A percentile compares a stretch with the other conserved stretches of the same genome.
Evolutionary conservation across 1,140 invertebrate species (phyloP).

Genomic region (Drosophila santomea): DNA sequence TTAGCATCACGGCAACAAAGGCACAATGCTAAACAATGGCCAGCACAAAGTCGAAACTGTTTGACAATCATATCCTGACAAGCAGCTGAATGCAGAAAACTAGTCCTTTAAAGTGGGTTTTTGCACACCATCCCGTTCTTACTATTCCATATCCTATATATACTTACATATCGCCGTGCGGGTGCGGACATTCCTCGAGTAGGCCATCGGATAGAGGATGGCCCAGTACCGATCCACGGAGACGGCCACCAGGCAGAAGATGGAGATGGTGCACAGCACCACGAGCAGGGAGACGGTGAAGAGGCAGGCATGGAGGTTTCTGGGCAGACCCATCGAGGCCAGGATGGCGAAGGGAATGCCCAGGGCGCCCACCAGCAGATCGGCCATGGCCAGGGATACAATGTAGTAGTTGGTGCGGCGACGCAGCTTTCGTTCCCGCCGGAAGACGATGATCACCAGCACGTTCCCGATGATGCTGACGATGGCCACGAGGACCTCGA

Average conservation of each 20-base stretch:
- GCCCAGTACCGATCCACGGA: constrained; percentile 97
- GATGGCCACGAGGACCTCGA: constrained; percentile 92
- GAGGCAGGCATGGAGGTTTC: constrained; percentile 91
- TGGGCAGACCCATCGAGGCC: constrained; percentile 89
- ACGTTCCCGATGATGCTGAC: constrained; percentile 93
- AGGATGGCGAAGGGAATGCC: constrained; percentile 95
- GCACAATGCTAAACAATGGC: constrained; percentile 19
- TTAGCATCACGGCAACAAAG: constrained; percentile 45
- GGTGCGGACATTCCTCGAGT: constrained; percentile 93
- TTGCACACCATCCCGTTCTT: too few relatives aligned
- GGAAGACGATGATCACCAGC: constrained; percentile 93
- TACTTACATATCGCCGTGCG: constrained; percentile 93
- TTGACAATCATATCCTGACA: constrained; percentile 32
- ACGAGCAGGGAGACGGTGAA: constrained; percentile 95
- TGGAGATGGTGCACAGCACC: constrained; percentile 95
- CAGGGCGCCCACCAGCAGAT: constrained; percentile 91
- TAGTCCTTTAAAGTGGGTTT: neutral
- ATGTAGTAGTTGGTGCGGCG: constrained; percentile 96
- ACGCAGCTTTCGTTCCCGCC: constrained; percentile 90
- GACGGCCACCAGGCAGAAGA: constrained; percentile 95
- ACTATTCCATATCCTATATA: too few relatives aligned
- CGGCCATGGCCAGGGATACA: constrained; percentile 93
- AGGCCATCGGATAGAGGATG: constrained; percentile 95
- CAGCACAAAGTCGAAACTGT: constrained; percentile 7
- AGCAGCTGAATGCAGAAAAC: neutral